A percentile compares a stretch with the other conserved stretches of the same genome.
Conservation (phyloP, 2,797 vertebrate species). For the Acanthurus tractus region DNA sequence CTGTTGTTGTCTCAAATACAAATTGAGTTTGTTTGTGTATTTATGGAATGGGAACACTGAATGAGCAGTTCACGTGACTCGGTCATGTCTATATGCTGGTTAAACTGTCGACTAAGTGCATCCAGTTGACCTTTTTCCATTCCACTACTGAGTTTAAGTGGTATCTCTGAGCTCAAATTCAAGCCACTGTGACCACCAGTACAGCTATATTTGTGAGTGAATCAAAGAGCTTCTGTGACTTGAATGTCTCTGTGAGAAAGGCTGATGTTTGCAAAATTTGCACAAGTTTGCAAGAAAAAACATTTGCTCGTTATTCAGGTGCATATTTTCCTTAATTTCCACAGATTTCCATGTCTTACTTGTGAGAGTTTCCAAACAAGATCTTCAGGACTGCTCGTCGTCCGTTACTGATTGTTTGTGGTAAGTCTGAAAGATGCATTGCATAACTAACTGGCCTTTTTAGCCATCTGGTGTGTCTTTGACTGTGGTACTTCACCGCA, state of each 20-base stretch:
- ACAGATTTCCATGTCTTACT: slow-evolving; percentile 83
- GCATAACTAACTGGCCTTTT: not conserved
- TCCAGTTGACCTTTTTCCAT: slow-evolving; percentile 23
- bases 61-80: slow-evolving; percentile 24
- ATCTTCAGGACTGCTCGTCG: slow-evolving; percentile 63
- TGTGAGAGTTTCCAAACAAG: slow-evolving; percentile 68
- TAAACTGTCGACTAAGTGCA: slow-evolving; percentile 29
- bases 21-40: slow-evolving; percentile 3
- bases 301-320: slow-evolving; percentile 41
- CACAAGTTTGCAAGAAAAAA: slow-evolving; percentile 26
- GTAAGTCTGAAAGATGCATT: slow-evolving; percentile 64
- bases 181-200: slow-evolving; percentile 62
- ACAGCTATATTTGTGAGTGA: slow-evolving; percentile 69
- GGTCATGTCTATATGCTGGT: slow-evolving; percentile 8
- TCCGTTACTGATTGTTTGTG: slow-evolving; percentile 55
- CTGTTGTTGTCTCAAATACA: not conserved
- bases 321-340: slow-evolving; percentile 52
- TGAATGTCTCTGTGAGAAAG: slow-evolving; percentile 43
- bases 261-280: slow-evolving; percentile 42
- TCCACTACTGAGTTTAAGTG: slow-evolving; percentile 56
- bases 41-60: slow-evolving; percentile 29
- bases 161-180: slow-evolving; percentile 55
- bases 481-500: not conserved
- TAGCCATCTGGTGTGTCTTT: not conserved
- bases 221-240: slow-evolving; percentile 69